These are phyloP conservation scores for Papilio helenus DNA, from an alignment of 1,140 invertebrate genomes.

Conservation along the genomic window DNA sequence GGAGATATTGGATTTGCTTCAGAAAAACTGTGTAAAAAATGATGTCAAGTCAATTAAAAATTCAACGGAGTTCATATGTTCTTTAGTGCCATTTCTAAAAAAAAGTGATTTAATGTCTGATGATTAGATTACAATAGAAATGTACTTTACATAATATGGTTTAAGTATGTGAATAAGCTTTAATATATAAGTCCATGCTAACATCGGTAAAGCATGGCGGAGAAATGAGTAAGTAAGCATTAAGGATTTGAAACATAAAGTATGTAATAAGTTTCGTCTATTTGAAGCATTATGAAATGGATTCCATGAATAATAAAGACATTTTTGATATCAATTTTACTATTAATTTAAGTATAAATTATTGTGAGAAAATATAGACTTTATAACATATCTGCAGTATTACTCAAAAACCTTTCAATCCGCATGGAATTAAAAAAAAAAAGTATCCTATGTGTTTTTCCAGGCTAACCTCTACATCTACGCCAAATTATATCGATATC, in stretches of 20 bases:
- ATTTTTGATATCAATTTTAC: too few species aligned
- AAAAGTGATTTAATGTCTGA: constrained; percentile 51
- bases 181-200: not conserved
- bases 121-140: constrained; percentile 24
- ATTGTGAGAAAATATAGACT: too few species aligned
- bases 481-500: too few species aligned
- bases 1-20: constrained; percentile 67
- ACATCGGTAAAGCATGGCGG: not conserved
- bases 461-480: too few species aligned
- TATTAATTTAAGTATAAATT: too few species aligned
- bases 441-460: too few species aligned
- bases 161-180: not conserved
- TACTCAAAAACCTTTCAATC: too few species aligned
- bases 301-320: too few species aligned
- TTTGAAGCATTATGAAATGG: too few species aligned
- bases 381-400: too few species aligned
- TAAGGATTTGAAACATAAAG: not conserved
- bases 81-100: constrained; percentile 63
- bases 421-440: too few species aligned
- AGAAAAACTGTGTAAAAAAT: constrained; percentile 58
- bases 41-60: constrained; percentile 60
- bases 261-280: too few species aligned
- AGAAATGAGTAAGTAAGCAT: not conserved
- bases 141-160: not conserved
- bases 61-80: constrained; percentile 65